Evolutionary conservation across 2,888 invertebrate genomes (phyloP), one percentile per base, ranked within the genome.

Genomic region (Brassicogethes aeneus): DNA sequence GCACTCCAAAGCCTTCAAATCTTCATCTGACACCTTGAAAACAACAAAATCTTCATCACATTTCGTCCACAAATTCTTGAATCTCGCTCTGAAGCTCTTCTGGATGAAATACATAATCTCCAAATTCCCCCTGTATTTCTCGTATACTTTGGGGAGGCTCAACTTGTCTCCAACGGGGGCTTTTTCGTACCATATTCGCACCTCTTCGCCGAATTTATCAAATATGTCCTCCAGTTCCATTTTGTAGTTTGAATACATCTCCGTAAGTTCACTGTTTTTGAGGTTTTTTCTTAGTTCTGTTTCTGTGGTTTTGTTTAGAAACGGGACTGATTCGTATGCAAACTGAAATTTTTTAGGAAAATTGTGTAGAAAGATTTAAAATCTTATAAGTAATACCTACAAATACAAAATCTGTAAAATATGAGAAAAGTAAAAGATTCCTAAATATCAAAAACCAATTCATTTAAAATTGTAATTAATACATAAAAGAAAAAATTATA

Each of bases 321-420:
- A 86, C 2, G 82, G 75, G 36, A 86, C 70, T 3, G 85, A 85
- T 50, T 77, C 70, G 60, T 80, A 78, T 13, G 73, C 71, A 52
- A 80, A 77, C 86, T 86, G 70, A 69, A 55, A 57, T 13, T 23
- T n/a, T n/a, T n/a, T n/a, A n/a, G 8, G 29, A 29, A 29, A 29
- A 29, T 10, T 29, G 8, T 10, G n/a, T 10, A 29, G 8, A 10
- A 10, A 29, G 8, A 14, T 35, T 16, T 8, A 35, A 36, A 36
- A 30, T 17, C n/a, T 29, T n/a, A 29, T 8, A n/a, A 8, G 29
- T 29, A 29, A 29, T 13, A 40, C 12, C 10, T 35, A 32, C n/a
- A n/a, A n/a, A n/a, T n/a, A n/a, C n/a, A n/a, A n/a, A n/a, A n/a
- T n/a, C n/a, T n/a, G n/a, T n/a, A n/a, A n/a, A n/a, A n/a, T n/a